Evolutionary conservation across 2,888 invertebrate genomes (phyloP).

Genomic region (Drosophila birchii): DNA sequence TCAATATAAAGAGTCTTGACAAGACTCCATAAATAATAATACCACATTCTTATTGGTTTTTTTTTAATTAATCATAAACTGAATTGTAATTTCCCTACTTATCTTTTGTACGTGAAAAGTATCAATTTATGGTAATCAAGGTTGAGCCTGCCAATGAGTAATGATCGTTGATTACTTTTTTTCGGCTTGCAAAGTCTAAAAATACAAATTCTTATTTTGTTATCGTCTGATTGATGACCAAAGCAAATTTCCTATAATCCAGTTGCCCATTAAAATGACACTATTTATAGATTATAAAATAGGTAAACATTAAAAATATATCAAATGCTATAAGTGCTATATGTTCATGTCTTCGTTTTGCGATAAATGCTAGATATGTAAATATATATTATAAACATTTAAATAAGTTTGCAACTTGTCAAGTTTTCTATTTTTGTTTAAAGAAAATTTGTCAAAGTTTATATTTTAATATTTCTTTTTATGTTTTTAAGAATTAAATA

Average conservation of each 20-base stretch:
- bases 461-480: too few species aligned
- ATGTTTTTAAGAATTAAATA: too few species aligned
- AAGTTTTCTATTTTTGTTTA: too few species aligned
- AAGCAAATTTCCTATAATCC: background rate
- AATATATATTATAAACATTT: too few species aligned
- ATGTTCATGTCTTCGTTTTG: too few species aligned
- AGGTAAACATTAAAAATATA: background rate
- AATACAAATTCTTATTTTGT: background rate
- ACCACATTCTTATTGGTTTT: background rate
- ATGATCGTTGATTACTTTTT: constrained; percentile 8
- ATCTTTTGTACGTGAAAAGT: background rate
- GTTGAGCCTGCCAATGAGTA: background rate
- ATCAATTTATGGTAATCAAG: constrained; percentile 1
- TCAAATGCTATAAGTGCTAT: background rate
- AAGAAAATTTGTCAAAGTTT: too few species aligned
- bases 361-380: too few species aligned
- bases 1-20: too few species aligned
- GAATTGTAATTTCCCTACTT: background rate
- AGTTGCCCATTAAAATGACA: background rate
- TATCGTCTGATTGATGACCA: constrained; percentile 9
- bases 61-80: too few species aligned
- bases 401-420: too few species aligned
- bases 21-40: too few species aligned
- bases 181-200: background rate
- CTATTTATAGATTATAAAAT: background rate